These are phyloP conservation scores for Hyles lineata DNA, from an alignment of 2,888 invertebrate species.

Conservation along the genomic window DNA sequence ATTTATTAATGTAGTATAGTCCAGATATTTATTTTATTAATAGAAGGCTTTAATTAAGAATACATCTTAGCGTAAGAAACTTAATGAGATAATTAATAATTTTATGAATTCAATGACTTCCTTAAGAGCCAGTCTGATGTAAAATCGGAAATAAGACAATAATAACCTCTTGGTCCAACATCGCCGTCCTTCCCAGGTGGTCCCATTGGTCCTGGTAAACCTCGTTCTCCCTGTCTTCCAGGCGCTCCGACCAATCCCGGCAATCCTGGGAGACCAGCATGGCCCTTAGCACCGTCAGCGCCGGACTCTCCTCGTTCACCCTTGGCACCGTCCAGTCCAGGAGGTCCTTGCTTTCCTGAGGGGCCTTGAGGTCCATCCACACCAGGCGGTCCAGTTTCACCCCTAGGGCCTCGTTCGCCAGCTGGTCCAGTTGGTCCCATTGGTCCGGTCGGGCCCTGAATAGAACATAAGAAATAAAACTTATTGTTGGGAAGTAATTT, in stretches of 20 bases:
- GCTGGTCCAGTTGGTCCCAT: constrained; percentile 87
- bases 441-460: constrained; percentile 87
- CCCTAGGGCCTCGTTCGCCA: constrained; percentile 89
- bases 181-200: constrained; percentile 91
- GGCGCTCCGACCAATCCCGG: constrained; percentile 91
- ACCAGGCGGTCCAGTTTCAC: constrained; percentile 90
- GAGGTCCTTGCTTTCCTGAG: constrained; percentile 90
- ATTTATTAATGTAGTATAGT: no score
- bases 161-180: constrained; percentile 87
- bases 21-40: no score
- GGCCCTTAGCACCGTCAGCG: constrained; percentile 91
- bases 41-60: no score
- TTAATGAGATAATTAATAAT: no score
- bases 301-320: constrained; percentile 87
- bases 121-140: no score
- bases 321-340: constrained; percentile 90
- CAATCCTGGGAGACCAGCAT: constrained; percentile 92
- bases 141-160: no score
- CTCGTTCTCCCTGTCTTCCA: constrained; percentile 89
- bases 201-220: constrained; percentile 86
- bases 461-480: constrained; percentile 11
- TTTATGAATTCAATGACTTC: no score
- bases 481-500: not conserved
- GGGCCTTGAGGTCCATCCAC: constrained; percentile 91
- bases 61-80: no score